Conservation (phyloP, 2,888 invertebrate species). For the Drosophila hamatofila region DNA sequence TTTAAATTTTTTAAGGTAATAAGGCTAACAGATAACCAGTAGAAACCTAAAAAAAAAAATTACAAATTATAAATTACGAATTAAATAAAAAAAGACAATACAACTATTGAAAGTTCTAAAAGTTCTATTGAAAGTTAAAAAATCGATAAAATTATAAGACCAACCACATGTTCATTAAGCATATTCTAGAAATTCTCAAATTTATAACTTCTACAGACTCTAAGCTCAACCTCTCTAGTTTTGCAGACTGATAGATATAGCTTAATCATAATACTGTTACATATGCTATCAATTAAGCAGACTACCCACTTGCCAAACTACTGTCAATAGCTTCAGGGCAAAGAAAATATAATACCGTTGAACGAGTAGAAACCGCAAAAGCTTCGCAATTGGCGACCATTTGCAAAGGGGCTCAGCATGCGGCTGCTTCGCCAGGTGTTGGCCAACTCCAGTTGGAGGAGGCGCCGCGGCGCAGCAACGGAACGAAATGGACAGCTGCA, state of each 20-base stretch:
- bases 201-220: neutral
- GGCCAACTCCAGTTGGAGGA: constrained; percentile 16
- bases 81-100: too few species aligned
- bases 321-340: too few species aligned
- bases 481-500: neutral
- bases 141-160: neutral
- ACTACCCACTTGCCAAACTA: neutral
- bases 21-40: too few species aligned
- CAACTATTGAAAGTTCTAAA: too few species aligned
- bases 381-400: constrained; percentile 10
- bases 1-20: too few species aligned
- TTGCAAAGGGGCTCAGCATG: constrained; percentile 33
- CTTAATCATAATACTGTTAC: neutral
- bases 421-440: constrained; percentile 22
- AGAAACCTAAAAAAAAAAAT: too few species aligned
- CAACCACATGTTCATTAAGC: too few species aligned
- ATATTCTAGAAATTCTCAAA: neutral
- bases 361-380: constrained; percentile 1
- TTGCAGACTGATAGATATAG: neutral
- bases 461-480: neutral
- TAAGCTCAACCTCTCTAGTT: neutral
- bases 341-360: neutral
- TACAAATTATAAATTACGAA: too few species aligned
- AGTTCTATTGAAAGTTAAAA: neutral
- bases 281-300: neutral